Evolutionary conservation across 2,113 vertebrate genomes (phyloP), one percentile per base, ranked within the genome.

Genomic region (Paraplagusia blochii): DNA sequence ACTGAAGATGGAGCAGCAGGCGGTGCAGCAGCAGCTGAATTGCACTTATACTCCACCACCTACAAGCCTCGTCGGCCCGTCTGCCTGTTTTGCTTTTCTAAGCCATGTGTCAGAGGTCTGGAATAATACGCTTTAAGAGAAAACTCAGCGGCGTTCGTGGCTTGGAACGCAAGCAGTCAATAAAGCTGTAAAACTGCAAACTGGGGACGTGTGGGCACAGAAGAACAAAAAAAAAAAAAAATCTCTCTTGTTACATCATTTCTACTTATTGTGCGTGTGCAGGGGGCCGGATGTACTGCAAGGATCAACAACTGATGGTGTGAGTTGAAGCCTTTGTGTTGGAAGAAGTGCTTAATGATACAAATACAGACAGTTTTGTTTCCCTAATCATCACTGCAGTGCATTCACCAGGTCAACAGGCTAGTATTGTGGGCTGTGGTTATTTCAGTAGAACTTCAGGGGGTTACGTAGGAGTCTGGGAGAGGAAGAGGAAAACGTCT

Each of bases 221-320:
- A n/a, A n/a, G n/a, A n/a, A n/a, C n/a, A 78, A 77, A 29, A 58
- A 52, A 60, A 60, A 53, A 75, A 60, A 62, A 81, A 59, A 69
- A 66, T 65, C 70, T 63, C 77, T 73, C 51, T 46, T 68, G 57
- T 79, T 82, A 80, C 79, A 80, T 84, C 79, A 81, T 64, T 46
- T 61, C 43, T 49, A n/a, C n/a, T 62, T 0, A 0, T 35, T 79
- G 77, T 76, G 49, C 55, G 53, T 59, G 58, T 34, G 71, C 65
- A 53, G 1, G 44, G 12, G 39, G 46, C 3, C 3, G 22, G 22
- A 6, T 29, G 22, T 29, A 29, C 22, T 4, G 22, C 2, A 6
- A 29, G 2, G 22, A 29, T 29, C 6, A 29, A 2, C 6, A 6
- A 29, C 22, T 29, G 22, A 6, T 6, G 22, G 2, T 29, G 6